phyloP scores from a whole-genome alignment of 35 echinoderm and acorn worm genomes.

The Lytechinus variegatus region DNA sequence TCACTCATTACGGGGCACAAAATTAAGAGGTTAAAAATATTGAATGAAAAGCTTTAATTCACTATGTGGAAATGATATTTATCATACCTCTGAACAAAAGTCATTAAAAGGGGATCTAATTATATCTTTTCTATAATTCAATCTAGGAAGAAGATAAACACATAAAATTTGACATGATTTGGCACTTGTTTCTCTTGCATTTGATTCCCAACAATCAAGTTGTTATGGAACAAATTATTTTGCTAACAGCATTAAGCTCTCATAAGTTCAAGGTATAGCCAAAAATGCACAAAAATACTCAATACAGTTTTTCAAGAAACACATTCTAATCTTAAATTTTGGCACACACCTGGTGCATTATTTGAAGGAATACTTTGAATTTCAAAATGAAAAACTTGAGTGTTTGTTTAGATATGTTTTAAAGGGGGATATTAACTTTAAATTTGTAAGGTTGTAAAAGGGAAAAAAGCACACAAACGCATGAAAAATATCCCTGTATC shows the following conservation, averaged over 20 bases:
- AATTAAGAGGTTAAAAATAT: background rate
- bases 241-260: background rate
- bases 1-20: background rate
- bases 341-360: background rate
- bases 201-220: background rate
- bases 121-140: background rate
- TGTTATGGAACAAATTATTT: background rate
- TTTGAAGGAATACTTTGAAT: background rate
- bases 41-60: background rate
- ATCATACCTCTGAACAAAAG: background rate
- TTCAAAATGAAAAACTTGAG: too few relatives aligned
- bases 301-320: background rate
- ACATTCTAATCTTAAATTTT: background rate
- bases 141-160: background rate
- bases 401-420: background rate
- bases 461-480: background rate
- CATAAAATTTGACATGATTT: background rate
- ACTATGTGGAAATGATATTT: background rate
- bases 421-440: background rate
- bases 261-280: background rate
- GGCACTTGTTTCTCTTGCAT: background rate
- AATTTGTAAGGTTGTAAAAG: background rate
- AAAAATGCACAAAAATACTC: background rate
- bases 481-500: constrained; percentile 19
- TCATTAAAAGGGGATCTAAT: background rate